phyloP scores from a whole-genome alignment of 2,888 invertebrate genomes.

The Teleiodes luculella region DNA sequence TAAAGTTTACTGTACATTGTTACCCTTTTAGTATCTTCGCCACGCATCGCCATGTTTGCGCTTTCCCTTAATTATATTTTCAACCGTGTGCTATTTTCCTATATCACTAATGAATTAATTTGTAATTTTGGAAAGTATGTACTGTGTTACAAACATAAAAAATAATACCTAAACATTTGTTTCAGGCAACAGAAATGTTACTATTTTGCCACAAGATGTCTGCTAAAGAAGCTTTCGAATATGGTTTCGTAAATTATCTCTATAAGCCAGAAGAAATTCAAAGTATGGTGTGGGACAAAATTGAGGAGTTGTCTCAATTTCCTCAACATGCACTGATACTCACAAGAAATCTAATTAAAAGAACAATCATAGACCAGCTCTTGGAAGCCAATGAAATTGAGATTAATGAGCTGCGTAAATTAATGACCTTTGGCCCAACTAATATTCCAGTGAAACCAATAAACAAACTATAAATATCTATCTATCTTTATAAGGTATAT shows the following conservation, averaged over 20 bases:
- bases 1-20: too few species aligned
- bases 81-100: too few species aligned
- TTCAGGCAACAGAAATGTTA: constrained; percentile 80
- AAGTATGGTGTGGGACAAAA: constrained; percentile 78
- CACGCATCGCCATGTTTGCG: too few species aligned
- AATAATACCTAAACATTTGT: constrained; percentile 11
- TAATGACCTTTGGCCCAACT: constrained; percentile 82
- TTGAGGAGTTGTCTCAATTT: constrained; percentile 73
- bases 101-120: too few species aligned
- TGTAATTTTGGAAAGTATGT: too few species aligned
- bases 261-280: constrained; percentile 82
- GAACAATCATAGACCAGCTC: constrained; percentile 79
- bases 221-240: constrained; percentile 87
- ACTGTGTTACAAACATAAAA: too few species aligned
- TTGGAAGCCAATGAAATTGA: constrained; percentile 84
- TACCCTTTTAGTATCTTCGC: too few species aligned
- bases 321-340: constrained; percentile 79
- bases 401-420: constrained; percentile 79
- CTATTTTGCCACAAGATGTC: constrained; percentile 86
- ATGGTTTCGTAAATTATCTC: constrained; percentile 88
- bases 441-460: constrained; percentile 34
- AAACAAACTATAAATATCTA: not conserved
- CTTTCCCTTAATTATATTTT: too few species aligned
- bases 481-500: not conserved
- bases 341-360: constrained; percentile 85